Evolutionary conservation across 2,797 vertebrate genomes (phyloP).

Genomic region (Pseudochirops corinnae): DNA sequence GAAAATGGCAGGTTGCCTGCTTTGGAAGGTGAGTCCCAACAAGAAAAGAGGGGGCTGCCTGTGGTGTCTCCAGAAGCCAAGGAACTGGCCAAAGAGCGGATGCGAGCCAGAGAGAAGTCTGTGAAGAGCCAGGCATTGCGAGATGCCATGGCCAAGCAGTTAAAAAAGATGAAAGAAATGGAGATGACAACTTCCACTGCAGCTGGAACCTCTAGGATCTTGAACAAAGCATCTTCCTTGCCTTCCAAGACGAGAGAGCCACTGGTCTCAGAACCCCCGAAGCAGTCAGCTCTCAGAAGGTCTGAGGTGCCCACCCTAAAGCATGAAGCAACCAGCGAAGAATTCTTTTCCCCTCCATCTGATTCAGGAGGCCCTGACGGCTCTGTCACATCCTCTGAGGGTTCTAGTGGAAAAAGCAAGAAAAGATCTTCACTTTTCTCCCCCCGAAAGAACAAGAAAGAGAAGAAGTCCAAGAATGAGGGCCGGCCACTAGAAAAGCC

Average conservation of each 20-base stretch:
- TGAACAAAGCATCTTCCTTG: conserved; percentile 64
- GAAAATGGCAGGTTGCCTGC: conserved; percentile 91
- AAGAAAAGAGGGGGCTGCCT: conserved; percentile 86
- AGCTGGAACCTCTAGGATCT: conserved; percentile 65
- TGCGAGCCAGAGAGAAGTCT: conserved; percentile 95
- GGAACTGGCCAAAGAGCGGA: conserved; percentile 95
- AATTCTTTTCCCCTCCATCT: conserved; percentile 85
- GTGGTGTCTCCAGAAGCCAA: conserved; percentile 93
- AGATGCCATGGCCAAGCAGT: conserved; percentile 96
- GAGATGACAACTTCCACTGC: conserved; percentile 79
- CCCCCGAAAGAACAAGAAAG: conserved; percentile 96
- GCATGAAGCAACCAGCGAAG: conserved; percentile 87
- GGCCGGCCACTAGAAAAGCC: conserved; percentile 85
- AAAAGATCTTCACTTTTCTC: conserved; percentile 97
- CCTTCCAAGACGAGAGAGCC: conserved; percentile 84
- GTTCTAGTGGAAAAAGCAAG: conserved; percentile 94
- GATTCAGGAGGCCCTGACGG: conserved; percentile 88
- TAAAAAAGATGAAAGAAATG: conserved; percentile 94
- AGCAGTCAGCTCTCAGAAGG: conserved; percentile 84
- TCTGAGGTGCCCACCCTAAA: conserved; percentile 84
- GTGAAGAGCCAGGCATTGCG: conserved; percentile 95
- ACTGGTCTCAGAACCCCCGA: conserved; percentile 81
- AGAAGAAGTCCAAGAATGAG: conserved; percentile 95
- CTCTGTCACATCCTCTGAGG: conserved; percentile 93
- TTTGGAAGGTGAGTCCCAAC: conserved; percentile 78